A percentile compares a stretch with the other conserved stretches of the same genome.
These are phyloP conservation scores for Plagiodera versicolora DNA, from an alignment of 2,888 invertebrate species.

Conservation along the genomic window DNA sequence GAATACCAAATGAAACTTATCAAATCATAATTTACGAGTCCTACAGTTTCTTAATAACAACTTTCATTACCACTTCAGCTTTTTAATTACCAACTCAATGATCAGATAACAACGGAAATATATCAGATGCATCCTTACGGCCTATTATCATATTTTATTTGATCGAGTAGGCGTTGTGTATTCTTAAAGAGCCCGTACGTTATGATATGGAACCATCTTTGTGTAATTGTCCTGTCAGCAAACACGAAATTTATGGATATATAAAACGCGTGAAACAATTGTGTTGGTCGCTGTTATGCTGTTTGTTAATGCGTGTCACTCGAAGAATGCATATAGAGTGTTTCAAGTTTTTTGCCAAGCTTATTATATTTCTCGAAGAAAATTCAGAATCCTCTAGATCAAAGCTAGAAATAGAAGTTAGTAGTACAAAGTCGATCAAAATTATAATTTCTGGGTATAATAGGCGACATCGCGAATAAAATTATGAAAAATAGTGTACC, in stretches of 20 bases:
- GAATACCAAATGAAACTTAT: slow-evolving; percentile 7
- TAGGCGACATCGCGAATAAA: too few relatives aligned
- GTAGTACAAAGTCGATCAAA: too few relatives aligned
- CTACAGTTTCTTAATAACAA: slow-evolving; percentile 14
- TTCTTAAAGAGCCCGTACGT: slow-evolving; percentile 21
- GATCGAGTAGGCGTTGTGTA: slow-evolving; percentile 23
- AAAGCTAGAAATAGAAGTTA: too few relatives aligned
- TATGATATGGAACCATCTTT: slow-evolving; percentile 18
- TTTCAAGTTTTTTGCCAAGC: too few relatives aligned
- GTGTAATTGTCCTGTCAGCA: slow-evolving; percentile 16
- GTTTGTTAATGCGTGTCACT: slow-evolving; percentile 4
- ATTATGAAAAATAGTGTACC: too few relatives aligned
- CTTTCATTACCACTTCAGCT: slow-evolving; percentile 17
- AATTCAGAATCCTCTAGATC: too few relatives aligned
- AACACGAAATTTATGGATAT: slow-evolving; percentile 11
- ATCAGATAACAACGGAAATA: slow-evolving; percentile 30
- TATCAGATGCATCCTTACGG: slow-evolving; percentile 24
- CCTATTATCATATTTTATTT: slow-evolving; percentile 31
- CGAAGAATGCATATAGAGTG: background rate
- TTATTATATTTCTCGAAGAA: too few relatives aligned
- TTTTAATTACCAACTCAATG: slow-evolving; percentile 22
- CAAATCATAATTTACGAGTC: slow-evolving; percentile 12
- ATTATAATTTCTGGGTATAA: too few relatives aligned
- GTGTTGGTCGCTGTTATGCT: background rate
- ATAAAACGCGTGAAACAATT: slow-evolving; percentile 10